Evolutionary conservation across 2,888 invertebrate species (phyloP), one percentile per base, ranked within the genome.

Genomic region (Chironomus tentans): DNA sequence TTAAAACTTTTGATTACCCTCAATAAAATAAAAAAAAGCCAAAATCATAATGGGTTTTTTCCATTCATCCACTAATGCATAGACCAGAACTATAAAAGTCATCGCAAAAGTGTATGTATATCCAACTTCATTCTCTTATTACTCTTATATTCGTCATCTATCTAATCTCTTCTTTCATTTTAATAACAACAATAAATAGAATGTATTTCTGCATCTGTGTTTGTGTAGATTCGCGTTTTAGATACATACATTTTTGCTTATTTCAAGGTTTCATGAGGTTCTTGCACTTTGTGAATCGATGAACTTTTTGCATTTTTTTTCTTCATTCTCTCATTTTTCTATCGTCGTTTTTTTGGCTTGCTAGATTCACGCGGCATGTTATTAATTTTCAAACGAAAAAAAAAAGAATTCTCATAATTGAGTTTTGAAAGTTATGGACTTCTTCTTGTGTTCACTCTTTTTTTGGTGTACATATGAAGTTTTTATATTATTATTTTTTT

Each of bases 211-310:
- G 65, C 65, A 65, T 65, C 4, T 38, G 65, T 65, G 4, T 65
- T 65, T 65, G 65, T 65, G 65, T 65, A 65, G 22, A 65, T 15
- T 65, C 65, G 65, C 24, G 65, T 65, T 21, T n/a, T 62, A 62
- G 62, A 50, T 50, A 50, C 50, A 38, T 38, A 62, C 62, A 62
- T 62, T 65, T 65, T 65, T 1, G 21, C 13, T 21, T 13, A 13
- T 65, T 71, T 71, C 71, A 71, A 71, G 71, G 71, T 71, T 65
- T 46, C 50, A 22, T 13, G 71, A 71, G 71, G 71, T 71, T 71
- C 71, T 71, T 71, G 71, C 71, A 71, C 71, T 71, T 71, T 71
- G 56, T 12, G 71, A 24, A 46, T 56, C 71, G 56, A 71, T 71
- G 71, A 71, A 71, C 71, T 71, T 71, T 56, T 61, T 71, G 71